Evolutionary conservation across 1,140 invertebrate genomes (phyloP).

Genomic region (Aphaenogaster floridana): DNA sequence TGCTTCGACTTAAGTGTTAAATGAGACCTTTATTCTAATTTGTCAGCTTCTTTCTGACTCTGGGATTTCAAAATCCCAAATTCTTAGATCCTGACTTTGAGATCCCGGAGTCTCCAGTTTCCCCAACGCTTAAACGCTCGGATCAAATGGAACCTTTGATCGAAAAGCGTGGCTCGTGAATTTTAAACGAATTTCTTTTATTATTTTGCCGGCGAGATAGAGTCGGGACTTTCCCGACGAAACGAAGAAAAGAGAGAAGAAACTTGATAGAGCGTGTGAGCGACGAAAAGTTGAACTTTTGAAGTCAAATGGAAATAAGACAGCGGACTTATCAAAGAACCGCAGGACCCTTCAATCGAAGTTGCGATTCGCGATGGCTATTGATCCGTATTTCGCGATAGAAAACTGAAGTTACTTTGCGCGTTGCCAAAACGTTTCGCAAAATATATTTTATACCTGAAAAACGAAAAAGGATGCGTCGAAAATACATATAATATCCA

Average conservation of each 20-base stretch:
- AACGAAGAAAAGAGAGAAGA: not conserved
- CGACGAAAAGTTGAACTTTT: constrained; percentile 38
- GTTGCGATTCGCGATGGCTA: constrained; percentile 5
- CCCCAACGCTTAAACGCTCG: constrained; percentile 25
- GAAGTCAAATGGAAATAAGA: constrained; percentile 57
- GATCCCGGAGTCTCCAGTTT: not conserved
- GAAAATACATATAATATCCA: not conserved
- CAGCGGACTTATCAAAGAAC: constrained; percentile 55
- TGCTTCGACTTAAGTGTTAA: not conserved
- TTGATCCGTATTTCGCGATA: constrained; percentile 28
- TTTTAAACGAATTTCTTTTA: constrained; percentile 64
- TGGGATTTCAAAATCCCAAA: constrained; percentile 16
- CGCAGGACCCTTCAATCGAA: constrained; percentile 43
- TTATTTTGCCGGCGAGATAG: constrained; percentile 36
- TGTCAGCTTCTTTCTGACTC: not conserved
- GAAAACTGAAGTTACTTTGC: not conserved
- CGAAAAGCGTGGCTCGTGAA: constrained; percentile 51
- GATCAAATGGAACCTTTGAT: constrained; percentile 49
- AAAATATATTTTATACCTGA: not conserved
- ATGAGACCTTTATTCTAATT: constrained; percentile 8
- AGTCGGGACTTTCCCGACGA: constrained; percentile 12
- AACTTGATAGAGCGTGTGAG: constrained; percentile 41
- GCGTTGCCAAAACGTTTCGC: not conserved
- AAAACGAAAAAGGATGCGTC: not conserved
- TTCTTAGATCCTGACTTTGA: constrained; percentile 29